phyloP scores from a whole-genome alignment of 2,888 invertebrate species.

The Thecophora atra region DNA sequence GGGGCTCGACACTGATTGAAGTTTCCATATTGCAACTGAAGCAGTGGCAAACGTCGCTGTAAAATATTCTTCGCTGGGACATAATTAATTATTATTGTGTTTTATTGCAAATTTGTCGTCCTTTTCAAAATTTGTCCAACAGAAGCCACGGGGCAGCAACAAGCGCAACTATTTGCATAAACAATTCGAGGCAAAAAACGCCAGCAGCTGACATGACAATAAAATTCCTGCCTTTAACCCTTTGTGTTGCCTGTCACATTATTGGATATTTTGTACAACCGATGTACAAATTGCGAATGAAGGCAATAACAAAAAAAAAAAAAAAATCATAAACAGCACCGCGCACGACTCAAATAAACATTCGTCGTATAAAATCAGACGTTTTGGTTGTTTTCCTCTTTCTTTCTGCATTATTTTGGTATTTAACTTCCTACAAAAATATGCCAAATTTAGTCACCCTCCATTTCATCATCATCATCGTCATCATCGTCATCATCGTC shows the following conservation, averaged over 20 bases:
- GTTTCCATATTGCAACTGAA: too few relatives aligned
- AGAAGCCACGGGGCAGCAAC: background rate
- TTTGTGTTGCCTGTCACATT: slow-evolving; percentile 25
- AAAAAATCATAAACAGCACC: background rate
- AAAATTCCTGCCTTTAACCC: slow-evolving; percentile 24
- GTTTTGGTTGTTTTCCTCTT: background rate
- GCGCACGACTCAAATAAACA: background rate
- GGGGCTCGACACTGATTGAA: too few relatives aligned
- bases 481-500: background rate
- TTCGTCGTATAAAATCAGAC: too few relatives aligned
- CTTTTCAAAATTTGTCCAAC: too few relatives aligned
- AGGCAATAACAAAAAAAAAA: slow-evolving; percentile 12
- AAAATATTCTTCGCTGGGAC: too few relatives aligned
- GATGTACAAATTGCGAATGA: slow-evolving; percentile 28
- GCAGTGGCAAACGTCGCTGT: too few relatives aligned
- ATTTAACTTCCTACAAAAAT: slow-evolving; percentile 30
- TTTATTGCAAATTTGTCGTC: too few relatives aligned
- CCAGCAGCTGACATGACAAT: slow-evolving; percentile 10
- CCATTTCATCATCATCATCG: background rate
- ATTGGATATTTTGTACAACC: slow-evolving; percentile 29
- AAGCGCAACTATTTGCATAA: slow-evolving; percentile 15
- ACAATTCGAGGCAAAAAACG: background rate
- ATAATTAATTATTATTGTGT: too few relatives aligned
- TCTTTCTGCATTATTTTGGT: slow-evolving; percentile 14
- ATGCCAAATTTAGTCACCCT: slow-evolving; percentile 34